Evolutionary conservation across 2,113 vertebrate species (phyloP), one percentile per base, ranked within the genome.

Genomic region (Capricornis sumatraensis): DNA sequence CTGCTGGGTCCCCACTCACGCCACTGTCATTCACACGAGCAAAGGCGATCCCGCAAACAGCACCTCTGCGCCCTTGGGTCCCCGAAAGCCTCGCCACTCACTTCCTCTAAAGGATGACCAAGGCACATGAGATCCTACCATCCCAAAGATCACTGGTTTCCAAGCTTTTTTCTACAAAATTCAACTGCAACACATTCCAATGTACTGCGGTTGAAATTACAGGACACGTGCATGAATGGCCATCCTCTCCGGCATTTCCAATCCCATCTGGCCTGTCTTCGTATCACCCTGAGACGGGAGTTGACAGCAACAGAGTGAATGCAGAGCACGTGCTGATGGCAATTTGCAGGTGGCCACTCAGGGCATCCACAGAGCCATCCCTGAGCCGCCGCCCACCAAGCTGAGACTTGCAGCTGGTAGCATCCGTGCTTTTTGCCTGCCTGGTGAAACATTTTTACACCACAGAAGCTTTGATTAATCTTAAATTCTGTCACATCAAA

Each of bases 401-500:
- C 71, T 14, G 11, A 71, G 30, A 6, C 40, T 8, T 92, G 55
- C 58, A 87, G n/a, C 50, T 74, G 45, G n/a, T 15, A 67, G 60
- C 78, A 36, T 90, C 67, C 17, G 33, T 25, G 50, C 33, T 88
- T 88, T 58, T 57, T 36, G 78, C 53, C 60, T 96, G 45, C 67
- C 91, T 89, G 3, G 33, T 12, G 21, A 82, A 79, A 82, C 64
- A 90, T 57, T 79, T 71, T 91, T 53, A 53, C 7, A 67, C 23
- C 57, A 67, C 13, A 52, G 60, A 64, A 23, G 45, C n/a, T 93
- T 50, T 71, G 43, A 67, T 87, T 71, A 79, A 81, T 15, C 57
- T 53, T 87, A 50, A 64, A 76, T 91, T 57, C 64, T 74, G 67
- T 87, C 82, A 97, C 5, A 47, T 91, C 91, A 86, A 84, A 95